Evolutionary conservation across 1,140 invertebrate species (phyloP).

Genomic region (Trichonephila clavipes): DNA sequence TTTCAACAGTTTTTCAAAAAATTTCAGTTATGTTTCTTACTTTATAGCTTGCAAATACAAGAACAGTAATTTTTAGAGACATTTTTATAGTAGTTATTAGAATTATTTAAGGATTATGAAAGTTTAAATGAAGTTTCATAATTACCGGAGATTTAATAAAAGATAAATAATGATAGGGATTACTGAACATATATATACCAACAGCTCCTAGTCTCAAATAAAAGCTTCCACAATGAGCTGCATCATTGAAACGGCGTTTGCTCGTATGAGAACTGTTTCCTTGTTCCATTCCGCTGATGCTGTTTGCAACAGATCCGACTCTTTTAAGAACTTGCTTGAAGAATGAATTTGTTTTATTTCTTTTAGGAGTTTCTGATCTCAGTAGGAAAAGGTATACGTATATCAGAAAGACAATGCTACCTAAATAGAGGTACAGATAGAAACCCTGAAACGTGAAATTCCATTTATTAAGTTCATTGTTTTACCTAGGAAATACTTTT

Average conservation of each 20-base stretch:
- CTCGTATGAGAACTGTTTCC: constrained; percentile 77
- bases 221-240: constrained; percentile 90
- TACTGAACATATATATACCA: constrained; percentile 83
- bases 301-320: constrained; percentile 61
- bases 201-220: constrained; percentile 96
- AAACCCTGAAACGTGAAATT: constrained; percentile 84
- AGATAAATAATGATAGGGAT: too few relatives aligned
- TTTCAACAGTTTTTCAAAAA: too few relatives aligned
- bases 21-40: too few relatives aligned
- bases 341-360: constrained; percentile 46
- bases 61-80: too few relatives aligned
- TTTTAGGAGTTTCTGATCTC: constrained; percentile 51
- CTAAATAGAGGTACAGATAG: constrained; percentile 93
- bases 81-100: too few relatives aligned
- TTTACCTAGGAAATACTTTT: background rate
- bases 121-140: too few relatives aligned
- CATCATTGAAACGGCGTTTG: constrained; percentile 77
- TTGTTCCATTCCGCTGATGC: constrained; percentile 53
- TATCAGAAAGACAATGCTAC: constrained; percentile 92
- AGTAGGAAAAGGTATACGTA: constrained; percentile 90
- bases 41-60: too few relatives aligned
- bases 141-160: too few relatives aligned
- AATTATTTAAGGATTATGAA: too few relatives aligned
- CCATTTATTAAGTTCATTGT: background rate
- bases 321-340: constrained; percentile 68